Conservation (phyloP, 2,888 invertebrate genomes). For the Leptopilina drosophilae region DNA sequence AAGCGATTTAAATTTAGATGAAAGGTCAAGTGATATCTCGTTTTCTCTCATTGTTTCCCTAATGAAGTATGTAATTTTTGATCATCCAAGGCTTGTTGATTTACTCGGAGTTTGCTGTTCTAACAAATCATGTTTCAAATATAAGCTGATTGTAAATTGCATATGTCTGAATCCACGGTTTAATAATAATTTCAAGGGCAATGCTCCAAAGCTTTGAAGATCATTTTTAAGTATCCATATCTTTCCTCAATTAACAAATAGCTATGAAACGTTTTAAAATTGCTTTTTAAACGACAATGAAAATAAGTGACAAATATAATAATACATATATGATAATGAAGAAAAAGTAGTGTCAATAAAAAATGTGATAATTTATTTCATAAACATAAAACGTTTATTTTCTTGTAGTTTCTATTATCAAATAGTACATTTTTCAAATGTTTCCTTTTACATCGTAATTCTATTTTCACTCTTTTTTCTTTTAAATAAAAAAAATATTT, state of each 20-base stretch:
- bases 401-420: not conserved
- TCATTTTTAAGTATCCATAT: conserved; percentile 7
- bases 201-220: conserved; percentile 12
- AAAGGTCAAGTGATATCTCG: conserved; percentile 21
- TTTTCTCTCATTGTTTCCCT: conserved; percentile 20
- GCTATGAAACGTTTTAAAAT: conserved; percentile 27
- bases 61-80: conserved; percentile 17
- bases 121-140: conserved; percentile 17
- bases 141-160: conserved; percentile 2
- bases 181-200: conserved; percentile 22
- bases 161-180: conserved; percentile 23
- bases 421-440: not conserved
- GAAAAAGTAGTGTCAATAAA: not conserved
- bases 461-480: too few relatives aligned
- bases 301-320: not conserved
- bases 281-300: conserved; percentile 47
- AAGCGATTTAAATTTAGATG: conserved; percentile 12
- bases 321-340: not conserved
- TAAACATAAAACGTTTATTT: not conserved
- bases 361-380: not conserved
- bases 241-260: conserved; percentile 6
- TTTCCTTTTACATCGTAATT: too few relatives aligned
- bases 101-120: not conserved
- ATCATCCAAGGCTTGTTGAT: conserved; percentile 35
- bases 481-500: too few relatives aligned